Base-by-base conservation (phyloP, 92 coral and sea anemone species). In the Blastomussa wellsi region DNA sequence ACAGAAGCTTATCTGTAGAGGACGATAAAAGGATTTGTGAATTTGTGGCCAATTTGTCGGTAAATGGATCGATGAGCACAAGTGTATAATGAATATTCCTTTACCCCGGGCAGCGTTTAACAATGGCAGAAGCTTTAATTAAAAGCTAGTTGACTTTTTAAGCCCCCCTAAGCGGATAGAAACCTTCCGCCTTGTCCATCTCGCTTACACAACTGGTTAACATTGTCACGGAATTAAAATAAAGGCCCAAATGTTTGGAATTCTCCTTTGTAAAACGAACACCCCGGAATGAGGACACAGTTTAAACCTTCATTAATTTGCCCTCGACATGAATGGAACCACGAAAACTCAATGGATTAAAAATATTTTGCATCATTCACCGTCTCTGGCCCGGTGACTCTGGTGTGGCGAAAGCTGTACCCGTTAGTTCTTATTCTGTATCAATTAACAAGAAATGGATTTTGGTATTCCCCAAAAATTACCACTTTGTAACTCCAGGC, bases 111-210 rank as follows among this genome's bases (percentile, higher is more conserved):
- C 14, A 79, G 47, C 60, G 60, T 42, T 79, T 65, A 64, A 64
- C 59, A 79, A 79, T 41, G 13, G 36, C 83, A 62, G 39, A 79
- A 79, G 39, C 35, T 35, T 42, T 79, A 64, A 79, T 79, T 65
- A 32, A 79, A 41, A 49, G 28, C 48, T 65, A 79, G 83, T 26
- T 44, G 60, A 38, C 74, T 65, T 65, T 42, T 37, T 38, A 37
- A 44, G 59, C 75, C 44, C 3, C 53, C 15, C 37, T 26, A 16
- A 22, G 28, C 36, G 8, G 48, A 79, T 13, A 14, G 28, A 79
- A 64, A 48, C 83, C 74, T 41, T 79, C 41, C 29, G 11, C 39
- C 42, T 19, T 37, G 48, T 22, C 19, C 44, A 20, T 33, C 29
- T 16, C 70, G 19, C 36, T 64, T 79, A 14, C 65, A n/a, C 31